These are phyloP conservation scores for Eurois occulta DNA, from an alignment of 2,888 invertebrate species.

Conservation along the genomic window DNA sequence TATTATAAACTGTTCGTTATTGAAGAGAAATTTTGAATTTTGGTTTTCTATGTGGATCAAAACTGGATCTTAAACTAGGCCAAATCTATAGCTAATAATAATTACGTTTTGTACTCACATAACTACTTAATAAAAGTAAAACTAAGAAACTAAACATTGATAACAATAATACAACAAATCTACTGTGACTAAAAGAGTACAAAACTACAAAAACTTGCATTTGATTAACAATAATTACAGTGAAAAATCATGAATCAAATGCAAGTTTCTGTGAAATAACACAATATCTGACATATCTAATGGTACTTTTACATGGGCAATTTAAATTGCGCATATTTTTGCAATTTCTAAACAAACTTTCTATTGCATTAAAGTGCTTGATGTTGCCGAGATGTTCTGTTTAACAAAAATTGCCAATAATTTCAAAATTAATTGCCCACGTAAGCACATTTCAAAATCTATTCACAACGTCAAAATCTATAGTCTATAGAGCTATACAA, in stretches of 20 bases:
- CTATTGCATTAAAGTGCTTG: background rate
- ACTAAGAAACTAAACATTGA: slow-evolving; percentile 35
- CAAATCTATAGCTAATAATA: slow-evolving; percentile 47
- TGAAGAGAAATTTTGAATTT: slow-evolving; percentile 45
- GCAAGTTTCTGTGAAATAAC: slow-evolving; percentile 30
- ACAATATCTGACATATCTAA: slow-evolving; percentile 64
- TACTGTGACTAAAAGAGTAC: slow-evolving; percentile 52
- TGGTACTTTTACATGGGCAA: slow-evolving; percentile 6
- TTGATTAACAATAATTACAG: slow-evolving; percentile 12
- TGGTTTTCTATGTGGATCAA: slow-evolving; percentile 14
- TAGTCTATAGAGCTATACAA: slow-evolving; percentile 15
- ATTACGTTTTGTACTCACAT: slow-evolving; percentile 50
- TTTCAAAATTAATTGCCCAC: slow-evolving; percentile 3
- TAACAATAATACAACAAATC: slow-evolving; percentile 38
- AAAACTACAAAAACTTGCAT: slow-evolving; percentile 54
- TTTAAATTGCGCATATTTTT: background rate
- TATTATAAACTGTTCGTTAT: slow-evolving; percentile 34
- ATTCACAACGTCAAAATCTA: slow-evolving; percentile 41
- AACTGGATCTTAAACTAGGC: slow-evolving; percentile 41
- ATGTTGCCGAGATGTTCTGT: background rate
- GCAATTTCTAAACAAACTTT: background rate
- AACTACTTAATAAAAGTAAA: slow-evolving; percentile 28
- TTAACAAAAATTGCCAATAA: background rate
- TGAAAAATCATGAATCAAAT: slow-evolving; percentile 29
- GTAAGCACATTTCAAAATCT: slow-evolving; percentile 24